Evolutionary conservation across 1,140 invertebrate genomes (phyloP).

Genomic region (Trissolcus basalis): DNA sequence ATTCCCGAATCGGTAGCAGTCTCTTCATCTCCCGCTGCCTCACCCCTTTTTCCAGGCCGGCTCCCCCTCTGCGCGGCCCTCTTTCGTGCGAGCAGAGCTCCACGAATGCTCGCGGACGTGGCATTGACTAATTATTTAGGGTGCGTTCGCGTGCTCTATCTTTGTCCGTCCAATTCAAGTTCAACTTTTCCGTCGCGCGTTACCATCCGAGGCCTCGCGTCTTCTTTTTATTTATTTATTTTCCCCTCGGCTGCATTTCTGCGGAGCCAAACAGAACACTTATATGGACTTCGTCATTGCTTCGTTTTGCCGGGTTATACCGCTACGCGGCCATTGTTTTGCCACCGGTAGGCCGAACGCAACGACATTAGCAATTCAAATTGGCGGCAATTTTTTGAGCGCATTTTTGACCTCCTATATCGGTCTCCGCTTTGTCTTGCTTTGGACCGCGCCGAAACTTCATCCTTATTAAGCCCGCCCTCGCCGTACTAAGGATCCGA

Average conservation of each 20-base stretch:
- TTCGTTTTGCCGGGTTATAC: slow-evolving; percentile 70
- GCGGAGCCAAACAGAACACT: slow-evolving; percentile 73
- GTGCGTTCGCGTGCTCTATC: slow-evolving; percentile 63
- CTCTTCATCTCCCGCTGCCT: slow-evolving; percentile 53
- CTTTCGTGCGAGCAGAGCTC: slow-evolving; percentile 20
- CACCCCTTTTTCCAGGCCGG: slow-evolving; percentile 42
- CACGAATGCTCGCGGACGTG: slow-evolving; percentile 65
- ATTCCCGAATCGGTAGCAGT: slow-evolving; percentile 60
- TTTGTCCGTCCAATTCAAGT: slow-evolving; percentile 31
- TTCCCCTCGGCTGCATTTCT: slow-evolving; percentile 73
- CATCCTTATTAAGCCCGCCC: slow-evolving; percentile 76
- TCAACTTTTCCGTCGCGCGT: slow-evolving; percentile 37
- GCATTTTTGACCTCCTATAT: slow-evolving; percentile 78
- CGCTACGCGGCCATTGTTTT: slow-evolving; percentile 75
- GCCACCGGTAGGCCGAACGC: slow-evolving; percentile 60
- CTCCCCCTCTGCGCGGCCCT: slow-evolving; percentile 14
- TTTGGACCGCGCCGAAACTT: slow-evolving; percentile 70
- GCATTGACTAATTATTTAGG: slow-evolving; percentile 76
- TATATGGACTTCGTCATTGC: slow-evolving; percentile 75
- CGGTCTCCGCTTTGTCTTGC: slow-evolving; percentile 69
- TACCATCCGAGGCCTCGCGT: slow-evolving; percentile 41
- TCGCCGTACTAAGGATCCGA: slow-evolving; percentile 73
- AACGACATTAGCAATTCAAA: slow-evolving; percentile 76
- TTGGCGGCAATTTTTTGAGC: slow-evolving; percentile 77
- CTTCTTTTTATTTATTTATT: slow-evolving; percentile 68